Percentiles rank a stretch among this genome's conserved stretches.
Evolutionary conservation across 1,140 invertebrate species (phyloP).

Genomic region (Triops cancriformis): DNA sequence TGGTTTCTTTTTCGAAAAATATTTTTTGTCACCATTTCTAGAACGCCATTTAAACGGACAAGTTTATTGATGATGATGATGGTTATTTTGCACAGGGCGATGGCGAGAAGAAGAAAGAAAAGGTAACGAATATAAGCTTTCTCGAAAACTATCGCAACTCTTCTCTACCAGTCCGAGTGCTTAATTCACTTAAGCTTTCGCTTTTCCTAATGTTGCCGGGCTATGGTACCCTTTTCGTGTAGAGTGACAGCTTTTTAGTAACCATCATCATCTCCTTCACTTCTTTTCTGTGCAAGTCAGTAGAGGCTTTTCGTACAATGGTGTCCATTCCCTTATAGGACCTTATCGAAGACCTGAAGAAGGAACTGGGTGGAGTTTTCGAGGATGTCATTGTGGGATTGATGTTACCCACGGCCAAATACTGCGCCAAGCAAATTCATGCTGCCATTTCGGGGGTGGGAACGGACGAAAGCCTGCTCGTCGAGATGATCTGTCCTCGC

Average conservation of each 20-base stretch:
- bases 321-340: conserved; percentile 42
- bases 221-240: not conserved
- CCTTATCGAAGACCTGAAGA: conserved; percentile 61
- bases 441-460: conserved; percentile 52
- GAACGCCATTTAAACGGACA: not conserved
- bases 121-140: conserved; percentile 10
- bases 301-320: not conserved
- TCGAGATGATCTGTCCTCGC: conserved; percentile 82
- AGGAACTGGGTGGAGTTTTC: conserved; percentile 64
- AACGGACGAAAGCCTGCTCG: conserved; percentile 65
- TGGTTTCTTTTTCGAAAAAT: not conserved
- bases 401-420: conserved; percentile 57
- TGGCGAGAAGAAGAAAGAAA: conserved; percentile 15
- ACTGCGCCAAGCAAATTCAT: conserved; percentile 59
- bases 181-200: not conserved
- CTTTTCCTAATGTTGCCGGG: not conserved
- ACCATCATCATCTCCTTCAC: not conserved
- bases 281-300: not conserved
- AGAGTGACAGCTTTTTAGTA: not conserved
- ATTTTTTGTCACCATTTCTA: not conserved
- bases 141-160: not conserved
- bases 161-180: not conserved
- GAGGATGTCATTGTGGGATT: conserved; percentile 66
- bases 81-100: not conserved
- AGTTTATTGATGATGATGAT: conserved; percentile 12